phyloP scores from a whole-genome alignment of 2,888 invertebrate species.

The Mimas tiliae region DNA sequence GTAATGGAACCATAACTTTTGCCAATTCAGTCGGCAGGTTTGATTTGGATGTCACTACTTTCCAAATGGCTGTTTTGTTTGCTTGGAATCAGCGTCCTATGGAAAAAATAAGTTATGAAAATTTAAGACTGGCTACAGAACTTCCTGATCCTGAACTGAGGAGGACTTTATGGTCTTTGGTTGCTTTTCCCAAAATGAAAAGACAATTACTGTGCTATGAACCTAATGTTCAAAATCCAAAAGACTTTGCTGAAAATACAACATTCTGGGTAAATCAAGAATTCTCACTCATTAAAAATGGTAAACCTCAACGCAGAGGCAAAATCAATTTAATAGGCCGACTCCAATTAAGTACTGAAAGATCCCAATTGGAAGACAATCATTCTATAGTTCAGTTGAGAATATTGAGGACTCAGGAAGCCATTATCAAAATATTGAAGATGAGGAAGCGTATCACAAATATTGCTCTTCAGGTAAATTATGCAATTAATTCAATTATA shows the following conservation, averaged over 20 bases:
- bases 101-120: conserved; percentile 98
- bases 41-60: conserved; percentile 99
- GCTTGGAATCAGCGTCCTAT: conserved; percentile 98
- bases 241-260: conserved; percentile 97
- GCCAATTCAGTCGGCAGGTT: conserved; percentile 96
- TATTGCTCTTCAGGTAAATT: conserved; percentile 92
- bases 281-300: conserved; percentile 97
- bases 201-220: conserved; percentile 94
- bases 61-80: conserved; percentile 99
- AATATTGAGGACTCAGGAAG: conserved; percentile 97
- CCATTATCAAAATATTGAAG: conserved; percentile 99
- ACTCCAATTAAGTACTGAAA: conserved; percentile 96
- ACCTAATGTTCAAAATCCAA: conserved; percentile 92
- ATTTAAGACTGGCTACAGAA: conserved; percentile 97
- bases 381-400: conserved; percentile 98
- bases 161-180: conserved; percentile 97
- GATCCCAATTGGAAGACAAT: conserved; percentile 98
- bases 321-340: conserved; percentile 98
- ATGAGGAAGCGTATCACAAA: conserved; percentile 98
- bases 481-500: neutral
- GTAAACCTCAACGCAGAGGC: conserved; percentile 96
- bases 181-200: conserved; percentile 98
- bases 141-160: conserved; percentile 97
- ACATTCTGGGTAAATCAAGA: conserved; percentile 99
- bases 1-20: conserved; percentile 99